Evolutionary conservation across 2,888 invertebrate genomes (phyloP).

Genomic region (Eupithecia tripunctaria): DNA sequence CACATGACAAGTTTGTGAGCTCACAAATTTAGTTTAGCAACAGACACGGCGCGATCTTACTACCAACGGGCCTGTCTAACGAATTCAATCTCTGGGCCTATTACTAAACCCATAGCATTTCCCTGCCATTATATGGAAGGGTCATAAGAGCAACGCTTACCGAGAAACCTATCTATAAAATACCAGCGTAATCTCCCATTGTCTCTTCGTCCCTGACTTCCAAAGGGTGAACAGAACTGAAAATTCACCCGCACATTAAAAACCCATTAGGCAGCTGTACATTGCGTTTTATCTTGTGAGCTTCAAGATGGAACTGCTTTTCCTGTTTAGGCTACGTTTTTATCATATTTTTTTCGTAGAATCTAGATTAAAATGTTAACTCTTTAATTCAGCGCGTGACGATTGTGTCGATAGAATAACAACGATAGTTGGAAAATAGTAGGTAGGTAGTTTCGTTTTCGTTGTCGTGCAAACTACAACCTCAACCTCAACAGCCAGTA

Average conservation of each 20-base stretch:
- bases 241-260: conserved; percentile 27
- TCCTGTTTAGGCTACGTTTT: background rate
- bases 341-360: background rate
- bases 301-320: background rate
- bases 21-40: no score
- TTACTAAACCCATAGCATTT: background rate
- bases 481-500: no score
- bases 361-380: no score
- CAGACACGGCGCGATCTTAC: no score
- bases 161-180: background rate
- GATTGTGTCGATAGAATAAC: no score
- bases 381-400: no score
- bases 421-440: no score
- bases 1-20: no score
- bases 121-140: background rate
- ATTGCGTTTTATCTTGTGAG: conserved; percentile 9
- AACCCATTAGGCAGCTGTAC: conserved; percentile 23
- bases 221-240: conserved; percentile 14
- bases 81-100: no score
- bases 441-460: no score
- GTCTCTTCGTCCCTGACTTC: background rate
- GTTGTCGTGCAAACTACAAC: no score
- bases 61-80: no score
- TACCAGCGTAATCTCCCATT: background rate
- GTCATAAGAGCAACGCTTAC: background rate